A percentile compares a stretch with the other conserved stretches of the same genome.
These are phyloP conservation scores for Limnothrissa miodon DNA, from an alignment of 2,113 vertebrate species.

Conservation along the genomic window DNA sequence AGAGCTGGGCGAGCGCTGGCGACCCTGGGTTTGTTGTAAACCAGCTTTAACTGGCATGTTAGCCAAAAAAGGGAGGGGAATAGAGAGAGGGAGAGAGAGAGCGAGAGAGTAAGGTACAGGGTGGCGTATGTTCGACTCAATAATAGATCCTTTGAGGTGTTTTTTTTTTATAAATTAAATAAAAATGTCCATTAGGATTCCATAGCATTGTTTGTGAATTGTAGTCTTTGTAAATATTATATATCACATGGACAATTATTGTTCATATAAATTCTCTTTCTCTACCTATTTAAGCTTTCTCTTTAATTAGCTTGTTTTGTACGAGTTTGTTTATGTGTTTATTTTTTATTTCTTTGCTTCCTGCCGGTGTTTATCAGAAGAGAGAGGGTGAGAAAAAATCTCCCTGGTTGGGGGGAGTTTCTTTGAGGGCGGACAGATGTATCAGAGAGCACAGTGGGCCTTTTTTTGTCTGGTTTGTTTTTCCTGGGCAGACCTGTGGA, in stretches of 20 bases:
- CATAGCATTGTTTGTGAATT: not conserved
- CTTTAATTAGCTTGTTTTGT: not conserved
- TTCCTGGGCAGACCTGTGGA: slow-evolving; percentile 62
- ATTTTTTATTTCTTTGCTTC: not conserved
- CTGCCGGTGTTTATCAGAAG: not conserved
- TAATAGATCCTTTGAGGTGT: slow-evolving; percentile 27
- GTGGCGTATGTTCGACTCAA: slow-evolving; percentile 45
- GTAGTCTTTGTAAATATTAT: not conserved
- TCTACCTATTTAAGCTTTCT: not conserved
- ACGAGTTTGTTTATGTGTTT: not conserved
- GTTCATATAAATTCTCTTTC: not conserved
- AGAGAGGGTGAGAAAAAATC: slow-evolving; percentile 8
- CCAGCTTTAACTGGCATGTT: slow-evolving; percentile 34
- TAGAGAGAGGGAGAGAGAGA: not conserved
- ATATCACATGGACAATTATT: not conserved
- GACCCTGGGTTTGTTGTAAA: slow-evolving; percentile 10
- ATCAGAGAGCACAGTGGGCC: slow-evolving; percentile 4
- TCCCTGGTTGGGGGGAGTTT: not conserved
- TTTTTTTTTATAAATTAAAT: too few species aligned
- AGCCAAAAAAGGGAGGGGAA: slow-evolving; percentile 22
- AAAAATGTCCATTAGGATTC: not conserved
- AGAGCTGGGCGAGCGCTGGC: not conserved
- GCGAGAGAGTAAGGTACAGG: not conserved
- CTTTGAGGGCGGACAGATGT: slow-evolving; percentile 16
- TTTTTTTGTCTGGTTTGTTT: slow-evolving; percentile 47